phyloP scores from a whole-genome alignment of 2,888 invertebrate species.

The Stenichneumon culpator region DNA sequence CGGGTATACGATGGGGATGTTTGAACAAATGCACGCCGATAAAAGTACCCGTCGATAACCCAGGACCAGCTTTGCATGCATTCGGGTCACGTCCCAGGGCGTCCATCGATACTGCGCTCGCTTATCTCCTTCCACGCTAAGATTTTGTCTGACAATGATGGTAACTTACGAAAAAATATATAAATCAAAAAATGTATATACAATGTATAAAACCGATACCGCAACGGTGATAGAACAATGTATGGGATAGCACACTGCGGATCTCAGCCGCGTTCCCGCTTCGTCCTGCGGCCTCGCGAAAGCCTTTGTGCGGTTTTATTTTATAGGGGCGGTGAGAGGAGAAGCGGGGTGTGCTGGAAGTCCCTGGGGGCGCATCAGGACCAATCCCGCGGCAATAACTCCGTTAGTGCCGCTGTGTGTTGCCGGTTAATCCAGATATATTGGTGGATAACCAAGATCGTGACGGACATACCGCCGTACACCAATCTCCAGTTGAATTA shows the following conservation, averaged over 20 bases:
- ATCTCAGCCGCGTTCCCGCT: conserved; percentile 19
- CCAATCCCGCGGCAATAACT: conserved; percentile 63
- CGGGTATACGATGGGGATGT: not conserved
- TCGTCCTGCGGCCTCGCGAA: conserved; percentile 10
- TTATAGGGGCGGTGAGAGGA: conserved; percentile 18
- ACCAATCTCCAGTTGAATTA: conserved; percentile 62
- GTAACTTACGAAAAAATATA: not conserved
- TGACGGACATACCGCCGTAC: conserved; percentile 63
- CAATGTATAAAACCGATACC: not conserved
- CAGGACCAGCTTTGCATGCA: conserved; percentile 37
- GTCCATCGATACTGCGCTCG: conserved; percentile 30
- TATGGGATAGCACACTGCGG: not conserved
- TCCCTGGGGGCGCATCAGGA: conserved; percentile 57
- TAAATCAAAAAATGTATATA: not conserved
- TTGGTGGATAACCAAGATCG: conserved; percentile 66
- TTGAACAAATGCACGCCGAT: conserved; percentile 52
- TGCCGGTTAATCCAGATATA: conserved; percentile 66
- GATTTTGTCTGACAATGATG: conserved; percentile 15
- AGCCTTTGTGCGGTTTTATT: conserved; percentile 32
- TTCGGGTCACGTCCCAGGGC: conserved; percentile 23
- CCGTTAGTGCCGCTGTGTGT: conserved; percentile 59
- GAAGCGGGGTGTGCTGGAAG: conserved; percentile 12
- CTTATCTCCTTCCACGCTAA: conserved; percentile 64
- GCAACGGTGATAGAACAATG: conserved; percentile 7
- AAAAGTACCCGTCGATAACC: conserved; percentile 64